Base-by-base conservation (phyloP, 2,888 invertebrate genomes). In the Hanleya hanleyi region DNA sequence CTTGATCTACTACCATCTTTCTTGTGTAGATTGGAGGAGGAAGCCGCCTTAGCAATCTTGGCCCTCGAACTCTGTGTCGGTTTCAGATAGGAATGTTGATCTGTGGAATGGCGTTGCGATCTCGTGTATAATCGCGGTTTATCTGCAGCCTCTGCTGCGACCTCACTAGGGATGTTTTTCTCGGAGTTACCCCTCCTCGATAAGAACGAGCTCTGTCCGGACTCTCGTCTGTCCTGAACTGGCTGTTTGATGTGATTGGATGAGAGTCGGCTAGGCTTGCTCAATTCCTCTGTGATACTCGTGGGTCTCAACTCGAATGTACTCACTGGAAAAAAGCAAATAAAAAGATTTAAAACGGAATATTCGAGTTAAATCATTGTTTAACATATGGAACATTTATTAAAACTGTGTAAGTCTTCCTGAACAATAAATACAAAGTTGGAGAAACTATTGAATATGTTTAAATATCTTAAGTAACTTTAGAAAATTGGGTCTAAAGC, bases 11-110 rank as follows among this genome's bases (percentile, higher is more conserved):
- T 64, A n/a, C n/a, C n/a, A 41, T 41, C 47, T 15, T n/a, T 12
- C 47, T 32, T 15, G 3, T 65, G 50, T 35, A 74, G 61, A 12
- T 69, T 69, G 6, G 69, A 68, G 1, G 73, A 47, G n/a, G 76
- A 71, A 12, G 41, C 67, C 9, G 68, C 49, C 49, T 67, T 70
- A 0, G 69, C 65, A 22, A 73, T 76, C 67, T 80, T 80, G 3
- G 78, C 80, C 32, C 71, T 76, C 9, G 81, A 81, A 62, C 79
- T 81, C 47, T 76, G 68, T 35, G 79, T 78, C 18, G 64, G 70
- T 38, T 73, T 70, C 50, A 74, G 70, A 51, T 76, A 74, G 1
- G 68, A 62, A 75, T 74, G 51, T 64, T 64, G 64, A 9, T 37
- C 37, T 3, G 18, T 64, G 64, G 64, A 36, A 35, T 36, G 35